Evolutionary conservation across 2,113 vertebrate species (phyloP), one percentile per base, ranked within the genome.

Genomic region (Sialia sialis): DNA sequence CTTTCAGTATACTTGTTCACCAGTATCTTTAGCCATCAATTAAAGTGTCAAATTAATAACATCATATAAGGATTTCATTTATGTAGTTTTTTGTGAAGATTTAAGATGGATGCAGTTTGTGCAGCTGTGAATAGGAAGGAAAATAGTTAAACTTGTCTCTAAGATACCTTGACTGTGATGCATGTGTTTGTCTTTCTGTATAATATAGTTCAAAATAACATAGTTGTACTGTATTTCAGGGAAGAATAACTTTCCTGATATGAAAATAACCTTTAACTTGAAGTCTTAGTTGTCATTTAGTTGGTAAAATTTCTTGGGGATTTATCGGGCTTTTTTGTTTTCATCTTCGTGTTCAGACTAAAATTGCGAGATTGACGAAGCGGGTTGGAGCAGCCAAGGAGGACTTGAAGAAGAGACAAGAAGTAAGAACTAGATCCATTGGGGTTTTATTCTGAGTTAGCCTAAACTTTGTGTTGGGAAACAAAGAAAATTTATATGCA

Each of bases 331-430:
- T 86, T 95, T 55, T 58, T 64, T 95, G n/a, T 63, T 80, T 90
- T 86, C 11, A 13, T 73, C 29, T 41, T 74, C 34, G 43, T 48
- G 5, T 89, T 86, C 87, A 99, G 99, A 98, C 98, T 95, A 99
- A 99, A 97, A 98, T 99, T 80, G 94, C 98, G 11, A 98, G 98
- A 89, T 97, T 99, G 89, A 97, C 98, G n/a, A 99, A 99, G 97
- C 98, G 99, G 39, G 99, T 99, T 97, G 99, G 99, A 96, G 98
- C 99, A 94, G 98, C 98, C 46, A 98, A 97, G 29, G 99, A 99
- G 84, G 99, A 99, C 96, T 85, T 97, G 76, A 99, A 98, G 97
- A 99, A 98, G 97, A 98, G 97, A 97, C 98, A 98, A 81, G 99
- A 99, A 97, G 99, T 99, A 98, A 98, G 97, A 84, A 87, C 66